phyloP scores from a whole-genome alignment of 1,140 invertebrate genomes.

The Pseudobourletiella spinata region DNA sequence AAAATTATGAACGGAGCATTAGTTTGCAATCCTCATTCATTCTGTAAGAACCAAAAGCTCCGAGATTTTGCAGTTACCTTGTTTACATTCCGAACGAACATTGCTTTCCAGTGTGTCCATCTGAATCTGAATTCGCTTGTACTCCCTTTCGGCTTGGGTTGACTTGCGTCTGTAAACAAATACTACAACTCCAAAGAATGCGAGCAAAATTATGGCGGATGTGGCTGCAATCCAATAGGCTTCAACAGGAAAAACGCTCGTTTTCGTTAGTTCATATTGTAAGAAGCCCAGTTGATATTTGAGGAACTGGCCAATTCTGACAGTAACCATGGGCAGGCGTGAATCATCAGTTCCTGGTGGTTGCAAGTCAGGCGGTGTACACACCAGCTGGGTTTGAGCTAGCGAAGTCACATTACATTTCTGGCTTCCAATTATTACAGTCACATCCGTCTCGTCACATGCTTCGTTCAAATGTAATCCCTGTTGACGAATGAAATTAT shows the following conservation, averaged over 20 bases:
- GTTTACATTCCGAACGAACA: slow-evolving; percentile 93
- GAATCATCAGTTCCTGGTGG: slow-evolving; percentile 74
- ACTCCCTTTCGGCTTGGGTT: slow-evolving; percentile 89
- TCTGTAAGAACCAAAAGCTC: too few relatives aligned
- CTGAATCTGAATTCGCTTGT: slow-evolving; percentile 95
- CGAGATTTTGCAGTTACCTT: too few relatives aligned
- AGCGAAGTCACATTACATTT: slow-evolving; percentile 88
- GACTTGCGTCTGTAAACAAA: slow-evolving; percentile 83
- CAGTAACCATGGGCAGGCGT: slow-evolving; percentile 76
- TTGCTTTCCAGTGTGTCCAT: slow-evolving; percentile 99
- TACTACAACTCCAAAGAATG: slow-evolving; percentile 75
- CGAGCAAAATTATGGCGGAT: slow-evolving; percentile 68
- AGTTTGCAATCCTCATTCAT: too few relatives aligned
- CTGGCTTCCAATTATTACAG: slow-evolving; percentile 79
- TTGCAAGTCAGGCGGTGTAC: slow-evolving; percentile 73
- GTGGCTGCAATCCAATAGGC: slow-evolving; percentile 75
- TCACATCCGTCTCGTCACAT: slow-evolving; percentile 80
- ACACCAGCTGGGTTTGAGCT: slow-evolving; percentile 76
- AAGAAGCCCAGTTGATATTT: slow-evolving; percentile 79
- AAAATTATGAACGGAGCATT: slow-evolving; percentile 35
- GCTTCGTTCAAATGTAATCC: slow-evolving; percentile 85
- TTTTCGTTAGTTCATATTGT: slow-evolving; percentile 76
- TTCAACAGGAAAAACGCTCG: slow-evolving; percentile 74
- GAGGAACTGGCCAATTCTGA: slow-evolving; percentile 75
- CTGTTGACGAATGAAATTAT: slow-evolving; percentile 35